phyloP scores from a whole-genome alignment of 2,888 invertebrate genomes.

The Leptinotarsa tumamoca region DNA sequence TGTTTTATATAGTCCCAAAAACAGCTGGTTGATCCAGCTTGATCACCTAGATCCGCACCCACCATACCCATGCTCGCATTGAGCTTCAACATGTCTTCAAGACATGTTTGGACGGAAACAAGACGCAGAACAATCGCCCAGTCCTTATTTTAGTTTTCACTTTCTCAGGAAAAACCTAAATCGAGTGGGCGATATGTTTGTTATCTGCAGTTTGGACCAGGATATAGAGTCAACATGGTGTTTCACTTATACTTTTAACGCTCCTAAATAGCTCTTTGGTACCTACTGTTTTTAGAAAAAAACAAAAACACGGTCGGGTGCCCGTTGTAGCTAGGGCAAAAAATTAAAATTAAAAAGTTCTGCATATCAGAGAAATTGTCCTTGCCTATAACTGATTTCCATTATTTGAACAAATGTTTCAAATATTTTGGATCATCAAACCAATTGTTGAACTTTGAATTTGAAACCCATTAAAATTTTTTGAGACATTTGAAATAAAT shows the following conservation, averaged over 20 bases:
- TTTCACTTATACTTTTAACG: background rate
- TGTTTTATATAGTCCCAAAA: constrained; percentile 79
- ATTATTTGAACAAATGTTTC: no score
- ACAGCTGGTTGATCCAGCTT: constrained; percentile 64
- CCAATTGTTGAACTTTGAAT: no score
- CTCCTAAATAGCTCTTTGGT: background rate
- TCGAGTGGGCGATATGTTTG: constrained; percentile 39
- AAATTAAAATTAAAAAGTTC: no score
- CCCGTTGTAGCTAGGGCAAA: no score
- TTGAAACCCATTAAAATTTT: no score
- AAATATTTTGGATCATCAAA: no score
- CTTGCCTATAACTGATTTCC: no score
- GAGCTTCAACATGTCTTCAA: constrained; percentile 64
- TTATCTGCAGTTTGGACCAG: constrained; percentile 45
- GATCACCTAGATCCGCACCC: constrained; percentile 65
- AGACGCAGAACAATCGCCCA: constrained; percentile 62
- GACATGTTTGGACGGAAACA: constrained; percentile 68
- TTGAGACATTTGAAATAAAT: no score
- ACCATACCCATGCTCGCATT: constrained; percentile 65
- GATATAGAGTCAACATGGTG: constrained; percentile 37
- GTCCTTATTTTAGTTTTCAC: constrained; percentile 32
- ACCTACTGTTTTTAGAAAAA: background rate
- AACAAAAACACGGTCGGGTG: background rate
- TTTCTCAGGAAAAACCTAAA: constrained; percentile 2
- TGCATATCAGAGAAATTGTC: no score